Conservation (phyloP, 1,140 invertebrate species). For the Cheumatopsyche charites region DNA sequence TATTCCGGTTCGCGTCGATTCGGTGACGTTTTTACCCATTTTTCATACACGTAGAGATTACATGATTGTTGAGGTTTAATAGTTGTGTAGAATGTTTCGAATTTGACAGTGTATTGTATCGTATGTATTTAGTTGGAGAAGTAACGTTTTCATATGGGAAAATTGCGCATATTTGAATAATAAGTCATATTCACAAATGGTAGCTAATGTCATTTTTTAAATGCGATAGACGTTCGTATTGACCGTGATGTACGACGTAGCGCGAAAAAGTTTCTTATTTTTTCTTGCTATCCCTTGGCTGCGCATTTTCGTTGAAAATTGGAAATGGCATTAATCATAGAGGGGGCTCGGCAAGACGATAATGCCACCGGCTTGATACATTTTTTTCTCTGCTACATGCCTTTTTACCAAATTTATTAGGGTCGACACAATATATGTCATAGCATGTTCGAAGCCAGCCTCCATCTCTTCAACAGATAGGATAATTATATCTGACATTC, state of each 20-base stretch:
- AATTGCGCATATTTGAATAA: too few relatives aligned
- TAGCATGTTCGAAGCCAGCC: constrained; percentile 10
- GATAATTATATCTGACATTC: constrained; percentile 22
- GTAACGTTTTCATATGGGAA: too few relatives aligned
- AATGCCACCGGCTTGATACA: neutral
- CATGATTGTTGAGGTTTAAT: neutral
- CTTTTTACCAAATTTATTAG: constrained; percentile 32
- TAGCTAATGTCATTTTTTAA: too few relatives aligned
- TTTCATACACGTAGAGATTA: constrained; percentile 6
- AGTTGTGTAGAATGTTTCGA: neutral
- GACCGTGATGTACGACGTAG: constrained; percentile 2
- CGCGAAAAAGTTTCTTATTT: constrained; percentile 3
- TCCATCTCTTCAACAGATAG: constrained; percentile 12
- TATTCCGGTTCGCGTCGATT: neutral
- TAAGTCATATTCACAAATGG: too few relatives aligned
- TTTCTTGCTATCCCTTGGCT: neutral
- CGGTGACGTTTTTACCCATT: constrained; percentile 21
- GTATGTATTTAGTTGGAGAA: neutral
- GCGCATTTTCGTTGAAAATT: constrained; percentile 26
- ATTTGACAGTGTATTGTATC: neutral
- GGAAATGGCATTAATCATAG: constrained; percentile 31
- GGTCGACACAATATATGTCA: constrained; percentile 32
- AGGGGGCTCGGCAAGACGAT: constrained; percentile 1
- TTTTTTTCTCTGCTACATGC: constrained; percentile 4
- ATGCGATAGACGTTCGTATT: too few relatives aligned